Conservation (phyloP, 2,797 vertebrate species). For the Champsocephalus gunnari region DNA sequence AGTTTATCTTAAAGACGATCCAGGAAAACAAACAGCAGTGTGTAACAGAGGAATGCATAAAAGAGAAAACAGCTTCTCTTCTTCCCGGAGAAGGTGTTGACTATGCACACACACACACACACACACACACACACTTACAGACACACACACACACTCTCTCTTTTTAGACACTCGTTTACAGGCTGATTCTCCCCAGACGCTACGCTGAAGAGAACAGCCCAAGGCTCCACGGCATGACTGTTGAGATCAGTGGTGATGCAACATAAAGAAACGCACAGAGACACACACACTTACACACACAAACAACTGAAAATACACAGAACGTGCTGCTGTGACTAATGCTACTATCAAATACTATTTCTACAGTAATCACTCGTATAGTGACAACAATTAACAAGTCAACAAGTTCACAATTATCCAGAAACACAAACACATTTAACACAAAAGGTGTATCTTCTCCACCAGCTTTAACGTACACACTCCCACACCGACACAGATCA, state of each 20-base stretch:
- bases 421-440: too few relatives aligned
- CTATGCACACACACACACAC: slow-evolving; percentile 16
- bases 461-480: neutral
- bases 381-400: slow-evolving; percentile 1
- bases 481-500: neutral
- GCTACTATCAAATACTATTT: too few relatives aligned
- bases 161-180: slow-evolving; percentile 33
- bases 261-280: slow-evolving; percentile 59
- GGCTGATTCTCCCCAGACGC: slow-evolving; percentile 56
- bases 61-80: slow-evolving; percentile 42
- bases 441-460: neutral
- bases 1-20: slow-evolving; percentile 55
- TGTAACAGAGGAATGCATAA: slow-evolving; percentile 26
- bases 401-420: neutral
- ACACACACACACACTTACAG: neutral
- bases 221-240: slow-evolving; percentile 47
- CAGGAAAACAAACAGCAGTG: slow-evolving; percentile 55
- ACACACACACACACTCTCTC: neutral
- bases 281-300: too few relatives aligned
- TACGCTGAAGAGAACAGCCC: slow-evolving; percentile 59
- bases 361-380: too few relatives aligned
- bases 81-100: slow-evolving; percentile 42
- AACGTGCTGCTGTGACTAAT: too few relatives aligned
- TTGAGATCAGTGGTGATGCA: slow-evolving; percentile 73
- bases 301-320: too few relatives aligned